These are phyloP conservation scores for Barbus barbus DNA, from an alignment of 2,113 vertebrate genomes.

Conservation along the genomic window DNA sequence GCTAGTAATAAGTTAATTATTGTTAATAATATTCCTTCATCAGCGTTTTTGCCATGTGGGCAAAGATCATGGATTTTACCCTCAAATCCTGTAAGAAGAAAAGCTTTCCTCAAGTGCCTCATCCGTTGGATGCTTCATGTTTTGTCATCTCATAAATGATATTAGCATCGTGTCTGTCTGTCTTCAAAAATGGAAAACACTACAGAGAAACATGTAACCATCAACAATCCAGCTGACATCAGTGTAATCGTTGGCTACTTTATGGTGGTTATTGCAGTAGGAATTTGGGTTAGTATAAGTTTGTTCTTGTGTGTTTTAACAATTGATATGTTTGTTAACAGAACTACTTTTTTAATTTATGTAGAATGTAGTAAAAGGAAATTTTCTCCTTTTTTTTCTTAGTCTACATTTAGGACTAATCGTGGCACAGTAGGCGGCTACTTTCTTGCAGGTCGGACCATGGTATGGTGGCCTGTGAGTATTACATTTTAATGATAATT, in stretches of 20 bases:
- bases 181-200: conserved; percentile 16
- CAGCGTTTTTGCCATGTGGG: conserved; percentile 47
- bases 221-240: conserved; percentile 83
- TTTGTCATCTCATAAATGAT: not conserved
- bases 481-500: not conserved
- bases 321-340: no score
- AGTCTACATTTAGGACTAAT: conserved; percentile 84
- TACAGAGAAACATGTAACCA: conserved; percentile 50
- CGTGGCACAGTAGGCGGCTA: conserved; percentile 84
- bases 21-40: conserved; percentile 62
- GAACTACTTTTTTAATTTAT: not conserved
- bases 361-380: not conserved
- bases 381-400: not conserved
- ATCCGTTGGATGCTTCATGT: not conserved
- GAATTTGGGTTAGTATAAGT: conserved; percentile 80
- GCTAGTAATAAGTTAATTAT: conserved; percentile 68
- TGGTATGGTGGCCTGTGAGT: conserved; percentile 89
- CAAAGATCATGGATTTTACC: conserved; percentile 61
- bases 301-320: not conserved
- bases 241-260: conserved; percentile 81
- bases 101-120: not conserved
- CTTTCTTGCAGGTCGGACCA: conserved; percentile 86
- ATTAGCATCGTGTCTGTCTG: not conserved
- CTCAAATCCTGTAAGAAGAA: not conserved
- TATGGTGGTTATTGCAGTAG: conserved; percentile 80